Conservation (phyloP, 2,113 vertebrate genomes). For the Bubo bubo region DNA sequence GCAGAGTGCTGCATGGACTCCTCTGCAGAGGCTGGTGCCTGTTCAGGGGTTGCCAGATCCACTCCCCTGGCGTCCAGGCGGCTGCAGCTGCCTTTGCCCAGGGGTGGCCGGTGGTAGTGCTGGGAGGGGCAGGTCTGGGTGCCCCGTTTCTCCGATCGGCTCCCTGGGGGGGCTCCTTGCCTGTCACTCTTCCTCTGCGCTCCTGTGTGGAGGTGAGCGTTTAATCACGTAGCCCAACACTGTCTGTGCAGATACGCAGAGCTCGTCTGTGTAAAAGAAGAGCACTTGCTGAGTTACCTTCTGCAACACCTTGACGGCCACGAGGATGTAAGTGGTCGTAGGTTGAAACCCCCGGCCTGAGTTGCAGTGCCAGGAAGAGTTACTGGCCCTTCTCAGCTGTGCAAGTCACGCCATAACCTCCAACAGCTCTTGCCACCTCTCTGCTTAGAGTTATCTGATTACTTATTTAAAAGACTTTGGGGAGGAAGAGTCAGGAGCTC, state of each 20-base stretch:
- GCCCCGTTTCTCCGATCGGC: neutral
- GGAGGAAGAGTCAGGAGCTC: neutral
- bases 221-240: neutral
- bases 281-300: neutral
- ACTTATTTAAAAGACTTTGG: neutral
- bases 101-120: neutral
- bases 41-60: neutral
- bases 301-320: fast-evolving
- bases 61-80: fast-evolving
- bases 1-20: neutral
- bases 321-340: fast-evolving
- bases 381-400: neutral
- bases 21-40: neutral
- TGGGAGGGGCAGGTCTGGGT: neutral
- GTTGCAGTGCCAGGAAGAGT: neutral
- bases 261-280: neutral
- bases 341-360: neutral
- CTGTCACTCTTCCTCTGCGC: neutral
- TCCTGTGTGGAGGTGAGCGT: neutral
- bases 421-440: neutral
- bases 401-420: neutral
- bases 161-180: neutral
- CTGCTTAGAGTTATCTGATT: neutral
- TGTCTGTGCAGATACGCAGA: neutral
- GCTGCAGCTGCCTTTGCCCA: neutral